A percentile compares a stretch with the other conserved stretches of the same genome.
Evolutionary conservation across 2,888 invertebrate genomes (phyloP).

Genomic region (Eupithecia abbreviata): DNA sequence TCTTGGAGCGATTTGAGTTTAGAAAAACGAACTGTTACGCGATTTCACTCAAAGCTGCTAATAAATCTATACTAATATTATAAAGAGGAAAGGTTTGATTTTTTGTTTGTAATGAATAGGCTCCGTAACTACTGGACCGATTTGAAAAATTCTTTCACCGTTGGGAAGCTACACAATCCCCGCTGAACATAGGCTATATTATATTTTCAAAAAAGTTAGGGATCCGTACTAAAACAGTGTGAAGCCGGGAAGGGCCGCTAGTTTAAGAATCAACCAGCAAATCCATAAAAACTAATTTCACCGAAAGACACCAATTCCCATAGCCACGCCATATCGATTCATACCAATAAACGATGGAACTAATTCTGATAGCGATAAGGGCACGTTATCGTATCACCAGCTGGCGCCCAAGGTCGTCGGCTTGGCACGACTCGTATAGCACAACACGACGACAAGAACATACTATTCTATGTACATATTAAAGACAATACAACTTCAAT

Average conservation of each 20-base stretch:
- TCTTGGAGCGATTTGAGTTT: background rate
- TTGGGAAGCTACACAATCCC: too few species aligned
- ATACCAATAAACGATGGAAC: background rate
- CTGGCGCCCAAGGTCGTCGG: conserved; percentile 22
- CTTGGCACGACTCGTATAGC: conserved; percentile 1
- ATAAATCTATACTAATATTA: background rate
- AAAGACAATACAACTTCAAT: background rate
- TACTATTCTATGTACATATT: too few species aligned
- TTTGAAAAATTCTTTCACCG: too few species aligned
- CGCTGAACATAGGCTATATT: too few species aligned
- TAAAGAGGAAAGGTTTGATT: too few species aligned
- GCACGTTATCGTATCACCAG: conserved; percentile 22
- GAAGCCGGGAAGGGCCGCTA: too few species aligned
- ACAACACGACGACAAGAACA: background rate
- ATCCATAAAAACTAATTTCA: background rate
- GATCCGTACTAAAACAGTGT: too few species aligned
- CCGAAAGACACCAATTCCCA: background rate
- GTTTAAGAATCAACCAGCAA: background rate
- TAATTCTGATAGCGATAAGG: background rate
- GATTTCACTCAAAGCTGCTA: background rate
- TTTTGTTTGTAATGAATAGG: too few species aligned
- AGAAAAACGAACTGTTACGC: background rate
- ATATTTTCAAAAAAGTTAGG: too few species aligned
- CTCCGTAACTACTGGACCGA: too few species aligned
- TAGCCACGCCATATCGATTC: background rate